Evolutionary conservation across 2,888 invertebrate genomes (phyloP), one percentile per base, ranked within the genome.

Genomic region (Acanthosepion esculentum): DNA sequence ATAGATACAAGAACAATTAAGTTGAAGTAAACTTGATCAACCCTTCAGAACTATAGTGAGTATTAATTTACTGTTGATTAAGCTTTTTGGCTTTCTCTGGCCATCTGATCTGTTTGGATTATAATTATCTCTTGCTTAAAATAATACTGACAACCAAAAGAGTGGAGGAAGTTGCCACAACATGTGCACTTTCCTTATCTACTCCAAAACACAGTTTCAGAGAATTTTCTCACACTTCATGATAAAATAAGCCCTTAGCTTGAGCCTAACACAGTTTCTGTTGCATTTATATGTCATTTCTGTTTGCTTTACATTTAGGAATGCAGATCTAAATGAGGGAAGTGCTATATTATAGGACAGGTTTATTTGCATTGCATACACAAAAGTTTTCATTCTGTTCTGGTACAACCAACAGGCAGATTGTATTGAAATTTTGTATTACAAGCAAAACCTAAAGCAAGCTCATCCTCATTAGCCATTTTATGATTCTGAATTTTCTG

Each of bases 41-140:
- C 78, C 29, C 78, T n/a, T n/a, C n/a, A n/a, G n/a, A 78, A n/a
- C n/a, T 78, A 59, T 59, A 12, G n/a, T n/a, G 33, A n/a, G 78
- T n/a, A 78, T 78, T 78, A n/a, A 78, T 78, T 33, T 33, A 78
- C 15, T n/a, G 78, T 78, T 78, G n/a, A 78, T 78, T 78, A 78
- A 78, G 78, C n/a, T 78, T 78, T 41, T n/a, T 78, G n/a, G 12
- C n/a, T 78, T 15, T 78, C 12, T 78, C 10, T n/a, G 78, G n/a
- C n/a, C n/a, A 78, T 78, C n/a, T 78, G 78, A 78, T 78, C 78
- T 78, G n/a, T 78, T 33, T 78, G 78, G 78, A 78, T 78, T 78
- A n/a, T 78, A 78, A 78, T 78, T 78, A 78, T 78, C n/a, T 78
- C 15, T 78, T 78, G 78, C 78, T 33, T 78, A 78, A 78, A 78